Conservation (phyloP, 2,113 vertebrate species). For the Platanista minor region DNA sequence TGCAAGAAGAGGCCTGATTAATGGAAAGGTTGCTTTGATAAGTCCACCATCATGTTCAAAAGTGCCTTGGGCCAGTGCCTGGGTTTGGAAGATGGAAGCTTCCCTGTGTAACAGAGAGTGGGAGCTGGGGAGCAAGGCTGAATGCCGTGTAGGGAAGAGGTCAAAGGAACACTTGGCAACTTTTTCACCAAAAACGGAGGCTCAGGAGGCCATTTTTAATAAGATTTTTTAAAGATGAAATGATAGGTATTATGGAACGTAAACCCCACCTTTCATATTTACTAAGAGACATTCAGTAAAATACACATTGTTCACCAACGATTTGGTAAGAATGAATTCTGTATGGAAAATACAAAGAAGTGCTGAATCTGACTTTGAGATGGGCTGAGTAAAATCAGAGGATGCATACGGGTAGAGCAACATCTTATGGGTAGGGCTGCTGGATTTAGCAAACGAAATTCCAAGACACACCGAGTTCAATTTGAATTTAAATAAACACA, state of each 20-base stretch:
- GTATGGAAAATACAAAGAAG: background rate
- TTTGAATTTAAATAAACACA: slow-evolving; percentile 14
- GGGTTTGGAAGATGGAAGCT: background rate
- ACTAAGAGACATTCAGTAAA: background rate
- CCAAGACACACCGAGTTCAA: background rate
- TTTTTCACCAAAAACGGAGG: background rate
- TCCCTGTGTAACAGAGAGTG: background rate
- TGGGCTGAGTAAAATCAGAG: background rate
- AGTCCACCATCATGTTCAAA: background rate
- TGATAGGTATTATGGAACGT: background rate
- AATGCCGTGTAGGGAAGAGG: background rate
- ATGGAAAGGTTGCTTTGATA: background rate
- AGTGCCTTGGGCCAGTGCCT: background rate
- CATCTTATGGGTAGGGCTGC: background rate
- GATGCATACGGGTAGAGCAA: background rate
- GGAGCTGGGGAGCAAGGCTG: background rate
- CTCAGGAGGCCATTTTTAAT: background rate
- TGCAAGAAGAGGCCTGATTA: background rate
- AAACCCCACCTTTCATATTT: background rate
- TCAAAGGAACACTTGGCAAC: background rate
- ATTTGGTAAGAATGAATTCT: background rate
- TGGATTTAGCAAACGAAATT: background rate
- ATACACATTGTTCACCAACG: background rate
- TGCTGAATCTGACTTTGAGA: background rate
- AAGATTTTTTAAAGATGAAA: background rate